Percentiles rank a stretch among this genome's conserved stretches.
phyloP scores from a whole-genome alignment of 1,140 invertebrate genomes.

The Calliphora vicina region DNA sequence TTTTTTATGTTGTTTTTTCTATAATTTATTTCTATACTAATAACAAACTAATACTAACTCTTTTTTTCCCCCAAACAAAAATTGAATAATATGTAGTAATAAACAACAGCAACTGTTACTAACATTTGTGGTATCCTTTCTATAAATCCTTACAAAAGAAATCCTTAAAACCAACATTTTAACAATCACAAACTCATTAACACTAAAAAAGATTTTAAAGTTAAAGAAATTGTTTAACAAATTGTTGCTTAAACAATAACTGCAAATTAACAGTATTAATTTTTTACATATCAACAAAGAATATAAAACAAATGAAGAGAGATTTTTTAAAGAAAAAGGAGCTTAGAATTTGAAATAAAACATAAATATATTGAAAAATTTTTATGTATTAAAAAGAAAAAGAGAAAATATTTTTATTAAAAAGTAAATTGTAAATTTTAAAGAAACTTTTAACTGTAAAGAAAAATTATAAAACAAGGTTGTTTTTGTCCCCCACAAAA shows the following conservation, averaged over 20 bases:
- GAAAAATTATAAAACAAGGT: not conserved
- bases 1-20: too few species aligned
- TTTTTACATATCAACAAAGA: not conserved
- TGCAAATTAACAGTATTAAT: not conserved
- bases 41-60: too few species aligned
- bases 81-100: not conserved
- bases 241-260: not conserved
- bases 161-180: not conserved
- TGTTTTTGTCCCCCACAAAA: not conserved
- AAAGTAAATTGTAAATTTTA: not conserved
- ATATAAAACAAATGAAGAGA: not conserved
- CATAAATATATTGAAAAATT: not conserved
- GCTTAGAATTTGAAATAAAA: not conserved
- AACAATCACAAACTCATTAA: too few species aligned
- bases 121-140: not conserved
- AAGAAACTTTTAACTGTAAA: not conserved
- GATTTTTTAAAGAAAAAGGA: not conserved
- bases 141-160: not conserved
- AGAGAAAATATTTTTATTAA: not conserved
- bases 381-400: not conserved
- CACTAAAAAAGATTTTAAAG: too few species aligned
- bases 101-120: not conserved
- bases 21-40: too few species aligned
- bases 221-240: not conserved
- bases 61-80: too few species aligned